Percentiles rank a stretch among this genome's conserved stretches.
Conservation (phyloP, 2,888 invertebrate species). For the Cryptosula pallasiana region DNA sequence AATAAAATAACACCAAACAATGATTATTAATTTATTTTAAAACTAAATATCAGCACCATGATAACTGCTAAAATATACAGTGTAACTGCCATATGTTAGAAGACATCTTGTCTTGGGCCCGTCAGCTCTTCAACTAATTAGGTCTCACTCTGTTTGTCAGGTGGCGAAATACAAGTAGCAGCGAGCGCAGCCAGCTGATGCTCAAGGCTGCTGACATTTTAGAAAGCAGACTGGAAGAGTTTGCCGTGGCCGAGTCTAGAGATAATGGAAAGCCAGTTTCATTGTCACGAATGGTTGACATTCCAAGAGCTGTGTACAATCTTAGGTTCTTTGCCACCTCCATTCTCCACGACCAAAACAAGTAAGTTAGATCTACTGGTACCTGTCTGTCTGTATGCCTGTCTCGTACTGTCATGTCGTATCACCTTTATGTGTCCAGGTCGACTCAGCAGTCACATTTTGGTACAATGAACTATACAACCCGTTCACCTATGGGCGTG, state of each 20-base stretch:
- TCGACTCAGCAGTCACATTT: conserved; percentile 35
- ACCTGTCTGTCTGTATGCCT: neutral
- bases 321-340: conserved; percentile 57
- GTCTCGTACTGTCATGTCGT: no score
- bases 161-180: conserved; percentile 54
- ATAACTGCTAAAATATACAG: no score
- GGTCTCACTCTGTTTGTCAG: no score
- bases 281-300: conserved; percentile 55
- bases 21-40: no score
- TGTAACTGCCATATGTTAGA: neutral
- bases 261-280: conserved; percentile 60
- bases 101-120: no score
- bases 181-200: conserved; percentile 53
- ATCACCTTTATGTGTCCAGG: no score
- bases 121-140: no score
- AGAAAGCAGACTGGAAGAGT: conserved; percentile 54
- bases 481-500: conserved; percentile 57
- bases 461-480: conserved; percentile 55
- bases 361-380: conserved; percentile 36
- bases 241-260: conserved; percentile 56
- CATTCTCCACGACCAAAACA: conserved; percentile 51
- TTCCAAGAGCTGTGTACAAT: conserved; percentile 58
- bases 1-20: neutral
- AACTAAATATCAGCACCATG: no score
- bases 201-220: conserved; percentile 56